phyloP scores from a whole-genome alignment of 2,797 vertebrate genomes.

The Cynopterus sphinx region DNA sequence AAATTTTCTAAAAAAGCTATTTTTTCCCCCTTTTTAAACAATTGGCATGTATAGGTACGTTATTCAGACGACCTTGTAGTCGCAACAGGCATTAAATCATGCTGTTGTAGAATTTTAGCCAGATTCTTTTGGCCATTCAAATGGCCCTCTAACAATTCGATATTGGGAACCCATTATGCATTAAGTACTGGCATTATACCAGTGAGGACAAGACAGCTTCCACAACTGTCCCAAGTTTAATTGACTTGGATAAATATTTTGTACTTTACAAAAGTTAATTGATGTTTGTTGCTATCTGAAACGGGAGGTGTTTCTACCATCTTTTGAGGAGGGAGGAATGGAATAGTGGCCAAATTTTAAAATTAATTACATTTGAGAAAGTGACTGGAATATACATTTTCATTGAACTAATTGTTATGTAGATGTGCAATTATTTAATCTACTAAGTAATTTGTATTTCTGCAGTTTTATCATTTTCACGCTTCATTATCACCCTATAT shows the following conservation, averaged over 20 bases:
- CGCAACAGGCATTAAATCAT: neutral
- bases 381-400: conserved; percentile 28
- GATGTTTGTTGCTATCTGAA: neutral
- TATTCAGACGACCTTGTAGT: neutral
- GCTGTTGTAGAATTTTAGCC: neutral
- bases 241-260: conserved; percentile 12
- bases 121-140: neutral
- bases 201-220: neutral
- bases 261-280: neutral
- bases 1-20: neutral
- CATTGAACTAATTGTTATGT: conserved; percentile 34
- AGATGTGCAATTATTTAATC: conserved; percentile 28
- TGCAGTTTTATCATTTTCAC: conserved; percentile 28
- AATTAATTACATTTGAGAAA: conserved; percentile 56
- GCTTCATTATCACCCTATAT: conserved; percentile 26
- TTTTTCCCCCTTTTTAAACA: conserved; percentile 12
- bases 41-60: neutral
- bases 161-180: neutral
- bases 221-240: neutral
- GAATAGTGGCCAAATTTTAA: conserved; percentile 46
- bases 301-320: neutral
- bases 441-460: conserved; percentile 41
- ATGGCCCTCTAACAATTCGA: neutral
- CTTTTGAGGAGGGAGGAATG: neutral
- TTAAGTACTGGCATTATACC: neutral